Conservation (phyloP, 2,113 vertebrate genomes). For the Chaetura pelagica region DNA sequence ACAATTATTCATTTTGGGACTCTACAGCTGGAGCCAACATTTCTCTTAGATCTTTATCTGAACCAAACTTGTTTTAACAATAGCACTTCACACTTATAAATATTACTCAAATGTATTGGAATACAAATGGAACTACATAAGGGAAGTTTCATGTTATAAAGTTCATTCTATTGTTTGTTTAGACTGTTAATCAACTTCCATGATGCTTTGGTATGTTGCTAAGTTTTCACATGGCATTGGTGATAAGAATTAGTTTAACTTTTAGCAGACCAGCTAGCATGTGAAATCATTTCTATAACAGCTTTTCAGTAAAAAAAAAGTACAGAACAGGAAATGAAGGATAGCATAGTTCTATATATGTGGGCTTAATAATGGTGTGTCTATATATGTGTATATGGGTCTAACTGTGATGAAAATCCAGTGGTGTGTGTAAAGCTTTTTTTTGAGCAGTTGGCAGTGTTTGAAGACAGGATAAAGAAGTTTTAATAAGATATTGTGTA, state of each 20-base stretch:
- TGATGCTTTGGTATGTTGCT: neutral
- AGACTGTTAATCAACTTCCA: neutral
- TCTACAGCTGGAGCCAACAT: neutral
- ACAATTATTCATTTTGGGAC: no score
- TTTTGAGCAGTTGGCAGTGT: neutral
- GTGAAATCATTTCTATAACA: neutral
- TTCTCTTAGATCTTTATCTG: neutral
- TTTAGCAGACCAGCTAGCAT: neutral
- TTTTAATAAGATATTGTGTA: neutral
- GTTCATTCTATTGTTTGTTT: neutral
- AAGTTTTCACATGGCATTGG: neutral
- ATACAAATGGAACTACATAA: neutral
- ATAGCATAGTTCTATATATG: neutral
- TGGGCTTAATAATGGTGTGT: neutral
- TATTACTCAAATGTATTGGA: neutral
- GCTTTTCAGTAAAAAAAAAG: neutral
- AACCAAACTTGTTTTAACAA: neutral
- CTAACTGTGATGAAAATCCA: neutral
- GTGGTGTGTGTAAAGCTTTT: rapidly evolving
- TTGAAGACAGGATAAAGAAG: neutral
- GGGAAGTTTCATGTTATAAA: neutral
- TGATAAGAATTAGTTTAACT: neutral
- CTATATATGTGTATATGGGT: neutral
- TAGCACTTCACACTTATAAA: neutral
- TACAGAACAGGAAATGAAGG: neutral